A percentile compares a stretch with the other conserved stretches of the same genome.
Evolutionary conservation across 2,888 invertebrate genomes (phyloP).

Genomic region (Megastigmus dorsalis): DNA sequence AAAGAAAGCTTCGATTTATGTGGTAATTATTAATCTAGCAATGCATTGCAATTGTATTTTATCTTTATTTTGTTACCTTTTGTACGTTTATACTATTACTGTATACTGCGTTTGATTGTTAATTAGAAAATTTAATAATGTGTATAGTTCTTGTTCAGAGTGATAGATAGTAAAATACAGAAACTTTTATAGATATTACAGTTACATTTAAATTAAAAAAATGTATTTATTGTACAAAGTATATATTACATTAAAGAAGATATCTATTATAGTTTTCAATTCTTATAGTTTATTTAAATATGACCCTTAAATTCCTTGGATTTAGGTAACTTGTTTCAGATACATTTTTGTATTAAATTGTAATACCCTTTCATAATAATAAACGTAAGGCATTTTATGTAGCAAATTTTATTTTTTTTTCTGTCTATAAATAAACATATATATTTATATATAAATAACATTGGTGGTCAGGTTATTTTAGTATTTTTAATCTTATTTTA

Average conservation of each 20-base stretch:
- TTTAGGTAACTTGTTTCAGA: no score
- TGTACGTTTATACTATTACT: constrained; percentile 68
- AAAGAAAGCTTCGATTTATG: constrained; percentile 9
- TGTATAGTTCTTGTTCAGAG: constrained; percentile 42
- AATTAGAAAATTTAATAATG: constrained; percentile 28
- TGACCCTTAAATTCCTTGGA: constrained; percentile 3
- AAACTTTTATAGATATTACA: constrained; percentile 53
- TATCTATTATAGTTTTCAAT: constrained; percentile 57
- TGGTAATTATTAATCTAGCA: constrained; percentile 22
- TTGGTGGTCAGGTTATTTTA: no score
- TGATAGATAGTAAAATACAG: constrained; percentile 37
- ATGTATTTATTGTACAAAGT: constrained; percentile 67
- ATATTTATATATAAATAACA: no score
- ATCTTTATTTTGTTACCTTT: constrained; percentile 68
- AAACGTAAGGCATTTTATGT: no score
- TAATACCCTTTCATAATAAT: not conserved
- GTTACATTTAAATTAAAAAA: constrained; percentile 57
- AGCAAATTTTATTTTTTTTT: no score
- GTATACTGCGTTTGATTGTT: constrained; percentile 58
- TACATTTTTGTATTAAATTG: no score
- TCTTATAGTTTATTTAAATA: constrained; percentile 19
- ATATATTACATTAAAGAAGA: constrained; percentile 57
- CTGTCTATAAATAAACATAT: no score
- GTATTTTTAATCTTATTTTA: no score
- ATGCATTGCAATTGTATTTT: constrained; percentile 54